Evolutionary conservation across 2,113 vertebrate genomes (phyloP).

Genomic region (Bostrychus sinensis): DNA sequence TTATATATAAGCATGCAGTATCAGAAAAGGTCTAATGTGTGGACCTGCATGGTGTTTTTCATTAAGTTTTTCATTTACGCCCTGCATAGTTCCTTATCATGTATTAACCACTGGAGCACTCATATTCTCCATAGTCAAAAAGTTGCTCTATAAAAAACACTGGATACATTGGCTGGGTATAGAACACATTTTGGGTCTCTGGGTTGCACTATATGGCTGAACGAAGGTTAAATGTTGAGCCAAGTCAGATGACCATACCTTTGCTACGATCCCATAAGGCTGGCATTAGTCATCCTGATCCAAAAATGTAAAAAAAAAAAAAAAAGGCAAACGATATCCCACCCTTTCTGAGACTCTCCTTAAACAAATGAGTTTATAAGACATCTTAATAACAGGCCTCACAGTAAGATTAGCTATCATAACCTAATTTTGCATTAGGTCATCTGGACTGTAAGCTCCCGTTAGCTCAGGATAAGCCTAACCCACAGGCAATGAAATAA

Average conservation of each 20-base stretch:
- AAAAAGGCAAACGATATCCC: neutral
- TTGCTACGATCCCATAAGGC: neutral
- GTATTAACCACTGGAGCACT: too few species aligned
- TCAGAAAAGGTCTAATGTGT: too few species aligned
- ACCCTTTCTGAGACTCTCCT: neutral
- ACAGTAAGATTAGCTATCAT: conserved; percentile 20
- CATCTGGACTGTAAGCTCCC: conserved; percentile 12
- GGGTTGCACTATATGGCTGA: neutral
- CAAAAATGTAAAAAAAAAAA: neutral
- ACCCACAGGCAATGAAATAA: conserved; percentile 18
- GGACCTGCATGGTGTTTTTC: too few species aligned
- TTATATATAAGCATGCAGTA: too few species aligned
- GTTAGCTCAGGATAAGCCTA: conserved; percentile 11
- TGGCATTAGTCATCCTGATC: neutral
- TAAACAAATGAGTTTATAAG: conserved; percentile 26
- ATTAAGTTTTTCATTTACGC: too few species aligned
- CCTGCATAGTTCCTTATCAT: too few species aligned
- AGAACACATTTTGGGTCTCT: neutral
- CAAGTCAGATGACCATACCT: neutral
- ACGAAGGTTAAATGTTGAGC: neutral
- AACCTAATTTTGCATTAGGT: conserved; percentile 23
- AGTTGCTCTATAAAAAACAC: neutral
- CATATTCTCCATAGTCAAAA: too few species aligned
- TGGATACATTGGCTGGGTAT: neutral
- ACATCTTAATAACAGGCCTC: neutral